phyloP scores from a whole-genome alignment of 2,113 vertebrate species.

The Sus scrofa region T2T-Sscrofa CM000818.6:32769501-32770000 shows the following conservation, averaged over 20 bases:
- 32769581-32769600: not conserved
- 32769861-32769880: not conserved
- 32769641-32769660: not conserved
- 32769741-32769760: not conserved
- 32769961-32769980: not conserved
- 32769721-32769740: not conserved
- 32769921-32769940: not conserved
- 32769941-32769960: not conserved
- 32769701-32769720: not conserved
- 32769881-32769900: not conserved
- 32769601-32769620: not conserved
- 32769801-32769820: not conserved
- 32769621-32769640: not conserved
- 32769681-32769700: not conserved
- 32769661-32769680: not conserved
- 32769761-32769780: slow-evolving; percentile 7
- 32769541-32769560: not conserved
- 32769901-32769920: not conserved
- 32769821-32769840: not conserved
- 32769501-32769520: not conserved
- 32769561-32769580: not conserved
- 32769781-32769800: not conserved
- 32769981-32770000: not conserved
- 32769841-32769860: not conserved
- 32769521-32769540: not conserved